phyloP scores from a whole-genome alignment of 1,140 invertebrate species.

The Eciton burchellii region DNA sequence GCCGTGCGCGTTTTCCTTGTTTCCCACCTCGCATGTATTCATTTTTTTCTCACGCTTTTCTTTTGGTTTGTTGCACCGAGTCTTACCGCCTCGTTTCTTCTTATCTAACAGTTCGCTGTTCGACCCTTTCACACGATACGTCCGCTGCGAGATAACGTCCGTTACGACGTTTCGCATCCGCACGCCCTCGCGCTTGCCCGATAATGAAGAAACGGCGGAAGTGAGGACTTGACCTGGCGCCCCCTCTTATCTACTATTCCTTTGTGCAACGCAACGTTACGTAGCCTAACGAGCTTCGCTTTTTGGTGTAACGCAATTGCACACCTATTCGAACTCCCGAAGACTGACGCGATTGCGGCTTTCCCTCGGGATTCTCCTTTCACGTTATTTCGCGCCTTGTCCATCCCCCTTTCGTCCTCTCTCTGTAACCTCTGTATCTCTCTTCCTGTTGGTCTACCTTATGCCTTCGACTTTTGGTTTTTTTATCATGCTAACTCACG shows the following conservation, averaged over 20 bases:
- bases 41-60: conserved; percentile 15
- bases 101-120: conserved; percentile 40
- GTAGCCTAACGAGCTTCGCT: conserved; percentile 37
- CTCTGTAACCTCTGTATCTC: too few relatives aligned
- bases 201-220: conserved; percentile 48
- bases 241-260: conserved; percentile 27
- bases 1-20: not conserved
- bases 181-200: conserved; percentile 12
- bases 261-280: conserved; percentile 33
- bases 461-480: conserved; percentile 1
- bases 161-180: conserved; percentile 49
- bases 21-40: not conserved
- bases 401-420: not conserved
- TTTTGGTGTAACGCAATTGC: conserved; percentile 30
- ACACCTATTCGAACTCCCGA: conserved; percentile 11
- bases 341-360: conserved; percentile 1
- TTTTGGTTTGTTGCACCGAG: not conserved
- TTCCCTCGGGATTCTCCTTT: conserved; percentile 3
- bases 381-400: not conserved
- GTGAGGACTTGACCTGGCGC: conserved; percentile 34
- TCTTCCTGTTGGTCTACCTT: not conserved
- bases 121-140: conserved; percentile 11
- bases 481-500: not conserved
- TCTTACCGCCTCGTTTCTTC: conserved; percentile 23
- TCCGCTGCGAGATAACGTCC: conserved; percentile 26